A percentile compares a stretch with the other conserved stretches of the same genome.
phyloP scores from a whole-genome alignment of 2,113 vertebrate genomes.

The Barbus barbus region DNA sequence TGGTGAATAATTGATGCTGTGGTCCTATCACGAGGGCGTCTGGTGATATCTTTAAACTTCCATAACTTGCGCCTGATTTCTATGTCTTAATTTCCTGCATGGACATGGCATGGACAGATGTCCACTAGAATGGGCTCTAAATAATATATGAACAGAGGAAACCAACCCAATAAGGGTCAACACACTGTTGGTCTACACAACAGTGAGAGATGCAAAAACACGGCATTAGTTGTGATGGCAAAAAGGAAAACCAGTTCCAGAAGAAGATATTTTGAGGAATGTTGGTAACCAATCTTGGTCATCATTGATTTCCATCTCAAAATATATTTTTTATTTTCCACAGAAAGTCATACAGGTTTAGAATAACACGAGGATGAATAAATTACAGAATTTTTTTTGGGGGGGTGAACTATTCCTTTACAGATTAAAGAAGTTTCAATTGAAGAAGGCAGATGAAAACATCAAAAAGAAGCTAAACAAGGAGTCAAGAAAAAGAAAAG shows the following conservation, averaged over 20 bases:
- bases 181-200: neutral
- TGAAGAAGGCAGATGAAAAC: neutral
- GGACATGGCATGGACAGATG: neutral
- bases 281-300: neutral
- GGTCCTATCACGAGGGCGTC: conserved; percentile 6
- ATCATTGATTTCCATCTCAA: neutral
- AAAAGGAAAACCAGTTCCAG: neutral
- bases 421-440: neutral
- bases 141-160: conserved; percentile 26
- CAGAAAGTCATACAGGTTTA: neutral
- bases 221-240: neutral
- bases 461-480: neutral
- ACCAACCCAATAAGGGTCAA: conserved; percentile 7
- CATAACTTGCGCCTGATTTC: conserved; percentile 13
- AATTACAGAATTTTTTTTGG: neutral
- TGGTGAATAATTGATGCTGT: conserved; percentile 51
- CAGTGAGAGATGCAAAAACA: neutral
- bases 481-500: conserved; percentile 10
- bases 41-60: conserved; percentile 32
- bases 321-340: neutral
- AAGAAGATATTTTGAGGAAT: neutral
- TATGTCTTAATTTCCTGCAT: conserved; percentile 18
- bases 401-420: neutral
- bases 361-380: too few relatives aligned
- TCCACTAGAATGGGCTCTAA: conserved; percentile 10